Evolutionary conservation across 2,888 invertebrate species (phyloP), one percentile per base, ranked within the genome.

Genomic region (Ommatoiulus sabulosus): DNA sequence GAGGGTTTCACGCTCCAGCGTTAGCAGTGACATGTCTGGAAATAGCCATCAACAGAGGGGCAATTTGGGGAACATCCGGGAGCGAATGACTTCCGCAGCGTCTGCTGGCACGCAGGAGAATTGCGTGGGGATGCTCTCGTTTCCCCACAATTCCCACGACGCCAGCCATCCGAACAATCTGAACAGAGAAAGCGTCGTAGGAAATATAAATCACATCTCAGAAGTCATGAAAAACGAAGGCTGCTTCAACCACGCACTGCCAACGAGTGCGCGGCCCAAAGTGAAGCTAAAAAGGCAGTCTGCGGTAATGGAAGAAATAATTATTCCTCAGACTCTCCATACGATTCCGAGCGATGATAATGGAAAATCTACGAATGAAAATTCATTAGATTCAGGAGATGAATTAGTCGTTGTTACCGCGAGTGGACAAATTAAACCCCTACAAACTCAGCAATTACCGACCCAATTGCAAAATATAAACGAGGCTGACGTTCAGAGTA

Each of bases 1-100:
- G 95, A 94, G 97, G 90, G 95, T 97, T 91, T 97, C 97, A 12
- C 94, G 97, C 88, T 97, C 97, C 86, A 97, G 96, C 92, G 96
- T 95, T 89, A 94, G 95, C 46, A 94, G 96, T 91, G 95, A 94
- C 89, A 91, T 91, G 15, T 91, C 92, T 7, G 92, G 91, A 90
- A 91, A 91, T 89, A 90, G 91, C 24, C 91, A 91, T 48, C 91
- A 91, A 35, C 90, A 90, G 85, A 90, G 90, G 87, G 90, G 90
- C 8, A 90, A 90, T 10, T 90, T 91, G 48, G 88, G 44, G n/a
- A 88, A 88, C 17, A 43, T 88, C 7, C 44, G 88, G 2, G 90
- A 90, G 87, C 90, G 89, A 84, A 90, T 91, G 92, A 91, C 63
- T 15, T 87, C 89, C 10, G 88, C 89, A 7, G 89, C 89, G 35